These are phyloP conservation scores for Trididemnum clinides DNA, from an alignment of 23 tunicate genomes.

Conservation along the genomic window DNA sequence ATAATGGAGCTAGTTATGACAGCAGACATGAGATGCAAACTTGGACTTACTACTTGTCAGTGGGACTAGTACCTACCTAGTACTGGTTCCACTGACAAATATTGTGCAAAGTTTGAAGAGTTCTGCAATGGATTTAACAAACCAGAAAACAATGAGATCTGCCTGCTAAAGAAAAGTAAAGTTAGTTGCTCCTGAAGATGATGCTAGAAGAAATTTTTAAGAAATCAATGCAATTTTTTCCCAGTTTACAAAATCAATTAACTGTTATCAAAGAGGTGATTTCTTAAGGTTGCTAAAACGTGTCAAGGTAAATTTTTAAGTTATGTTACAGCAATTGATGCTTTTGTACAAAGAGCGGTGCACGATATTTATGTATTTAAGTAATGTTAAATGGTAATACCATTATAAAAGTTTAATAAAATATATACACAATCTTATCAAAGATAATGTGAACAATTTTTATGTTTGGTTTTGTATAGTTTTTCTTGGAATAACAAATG, in stretches of 20 bases:
- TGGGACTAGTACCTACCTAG: too few relatives aligned
- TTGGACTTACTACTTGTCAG: neutral
- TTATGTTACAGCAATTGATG: too few relatives aligned
- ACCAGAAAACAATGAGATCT: neutral
- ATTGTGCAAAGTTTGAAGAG: neutral
- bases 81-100: too few relatives aligned
- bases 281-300: neutral
- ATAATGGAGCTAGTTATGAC: neutral
- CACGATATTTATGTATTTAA: too few relatives aligned
- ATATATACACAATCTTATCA: too few relatives aligned
- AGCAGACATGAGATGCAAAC: neutral
- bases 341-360: too few relatives aligned
- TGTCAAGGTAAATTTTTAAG: neutral
- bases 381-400: too few relatives aligned
- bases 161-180: neutral
- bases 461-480: neutral
- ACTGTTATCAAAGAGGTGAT: conserved; percentile 1
- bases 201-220: neutral
- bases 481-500: neutral
- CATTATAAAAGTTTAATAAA: too few relatives aligned
- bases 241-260: neutral
- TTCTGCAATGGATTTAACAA: neutral
- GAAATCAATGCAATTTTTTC: neutral
- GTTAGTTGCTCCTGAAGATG: neutral
- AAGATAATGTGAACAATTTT: too few relatives aligned